phyloP scores from a whole-genome alignment of 2,888 invertebrate species.

The Phyllotreta striolata region DNA sequence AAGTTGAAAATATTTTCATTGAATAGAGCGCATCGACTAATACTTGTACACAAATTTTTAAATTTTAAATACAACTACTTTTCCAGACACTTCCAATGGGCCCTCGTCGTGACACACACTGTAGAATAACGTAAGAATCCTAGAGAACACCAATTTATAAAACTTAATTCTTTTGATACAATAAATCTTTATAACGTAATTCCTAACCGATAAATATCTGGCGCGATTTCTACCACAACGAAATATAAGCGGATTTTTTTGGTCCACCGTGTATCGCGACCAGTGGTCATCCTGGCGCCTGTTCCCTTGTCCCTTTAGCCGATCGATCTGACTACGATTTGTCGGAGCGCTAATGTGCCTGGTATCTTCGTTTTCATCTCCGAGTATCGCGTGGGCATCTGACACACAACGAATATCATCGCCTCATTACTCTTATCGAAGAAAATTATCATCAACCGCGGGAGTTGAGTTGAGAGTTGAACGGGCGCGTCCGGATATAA shows the following conservation, averaged over 20 bases:
- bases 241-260: constrained; percentile 20
- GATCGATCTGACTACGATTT: constrained; percentile 51
- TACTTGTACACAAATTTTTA: too few relatives aligned
- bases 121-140: too few relatives aligned
- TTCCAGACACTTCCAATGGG: too few relatives aligned
- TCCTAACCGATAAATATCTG: not conserved
- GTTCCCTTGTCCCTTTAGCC: constrained; percentile 46
- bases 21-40: too few relatives aligned
- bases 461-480: constrained; percentile 20
- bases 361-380: constrained; percentile 47
- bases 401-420: constrained; percentile 41
- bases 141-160: too few relatives aligned
- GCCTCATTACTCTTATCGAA: constrained; percentile 44
- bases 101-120: too few relatives aligned
- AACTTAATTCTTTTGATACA: not conserved
- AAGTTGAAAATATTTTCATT: too few relatives aligned
- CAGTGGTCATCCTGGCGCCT: constrained; percentile 50
- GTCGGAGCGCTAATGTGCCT: constrained; percentile 50
- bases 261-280: constrained; percentile 31
- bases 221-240: not conserved
- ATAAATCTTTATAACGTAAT: constrained; percentile 6
- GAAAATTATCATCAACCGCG: constrained; percentile 32
- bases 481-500: constrained; percentile 13
- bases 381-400: constrained; percentile 46
- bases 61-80: too few relatives aligned